Evolutionary conservation across 2,888 invertebrate genomes (phyloP).

Genomic region (Tholera decimalis): DNA sequence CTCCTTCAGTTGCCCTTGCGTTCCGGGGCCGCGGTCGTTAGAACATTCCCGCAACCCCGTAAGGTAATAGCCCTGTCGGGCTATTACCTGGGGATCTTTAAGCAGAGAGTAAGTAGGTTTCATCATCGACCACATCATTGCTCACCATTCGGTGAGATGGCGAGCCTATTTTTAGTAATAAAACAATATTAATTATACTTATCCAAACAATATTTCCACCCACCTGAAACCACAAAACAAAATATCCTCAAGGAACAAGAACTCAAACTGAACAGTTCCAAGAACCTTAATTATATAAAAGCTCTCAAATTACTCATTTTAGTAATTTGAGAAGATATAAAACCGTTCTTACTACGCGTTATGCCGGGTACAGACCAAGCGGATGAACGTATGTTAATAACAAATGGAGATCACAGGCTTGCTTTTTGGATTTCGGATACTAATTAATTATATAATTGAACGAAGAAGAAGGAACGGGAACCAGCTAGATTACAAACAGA

Average conservation of each 20-base stretch:
- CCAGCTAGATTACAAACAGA: not conserved
- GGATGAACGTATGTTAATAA: not conserved
- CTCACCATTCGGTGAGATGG: no score
- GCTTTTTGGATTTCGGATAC: no score
- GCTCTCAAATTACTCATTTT: slow-evolving; percentile 69
- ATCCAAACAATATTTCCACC: slow-evolving; percentile 2
- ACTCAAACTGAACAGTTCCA: slow-evolving; percentile 44
- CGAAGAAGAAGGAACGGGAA: not conserved
- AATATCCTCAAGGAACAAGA: slow-evolving; percentile 16
- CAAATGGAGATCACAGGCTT: not conserved
- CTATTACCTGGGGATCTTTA: no score
- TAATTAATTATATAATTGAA: not conserved
- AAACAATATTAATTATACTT: not conserved
- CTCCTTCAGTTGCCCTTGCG: no score
- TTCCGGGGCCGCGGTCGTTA: no score
- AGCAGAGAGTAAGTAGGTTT: no score
- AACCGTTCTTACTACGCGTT: slow-evolving; percentile 70
- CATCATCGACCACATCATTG: no score
- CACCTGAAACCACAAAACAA: slow-evolving; percentile 18
- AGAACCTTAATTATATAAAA: slow-evolving; percentile 70
- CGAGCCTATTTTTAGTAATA: not conserved
- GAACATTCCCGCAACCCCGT: no score
- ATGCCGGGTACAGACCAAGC: not conserved
- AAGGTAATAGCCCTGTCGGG: no score
- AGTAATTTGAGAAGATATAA: slow-evolving; percentile 75